Evolutionary conservation across 2,888 invertebrate genomes (phyloP).

Genomic region (Herminia tarsipennalis): DNA sequence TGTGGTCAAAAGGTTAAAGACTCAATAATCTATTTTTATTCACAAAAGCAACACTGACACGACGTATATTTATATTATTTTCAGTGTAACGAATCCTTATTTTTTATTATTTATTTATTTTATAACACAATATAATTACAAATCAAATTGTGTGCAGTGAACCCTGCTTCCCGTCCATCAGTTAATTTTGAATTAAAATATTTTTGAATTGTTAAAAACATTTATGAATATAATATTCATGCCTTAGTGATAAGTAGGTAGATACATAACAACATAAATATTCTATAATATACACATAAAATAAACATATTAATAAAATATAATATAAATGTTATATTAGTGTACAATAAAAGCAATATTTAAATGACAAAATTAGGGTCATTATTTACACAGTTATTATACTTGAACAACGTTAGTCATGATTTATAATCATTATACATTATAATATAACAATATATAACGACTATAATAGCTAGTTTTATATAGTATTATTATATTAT

Average conservation of each 20-base stretch:
- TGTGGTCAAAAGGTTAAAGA: too few relatives aligned
- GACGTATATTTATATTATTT: conserved; percentile 13
- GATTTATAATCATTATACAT: conserved; percentile 2
- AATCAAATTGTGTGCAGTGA: conserved; percentile 43
- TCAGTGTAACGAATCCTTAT: conserved; percentile 34
- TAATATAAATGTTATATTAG: background rate
- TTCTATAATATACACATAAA: too few relatives aligned
- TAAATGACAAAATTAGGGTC: background rate
- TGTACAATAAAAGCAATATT: conserved; percentile 3
- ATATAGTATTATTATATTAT: background rate
- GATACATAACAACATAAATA: too few relatives aligned
- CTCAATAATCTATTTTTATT: conserved; percentile 27
- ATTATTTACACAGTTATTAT: conserved; percentile 3
- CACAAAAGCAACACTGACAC: conserved; percentile 41
- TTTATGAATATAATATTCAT: too few relatives aligned
- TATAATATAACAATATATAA: background rate
- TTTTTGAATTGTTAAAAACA: too few relatives aligned
- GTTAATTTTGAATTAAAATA: background rate
- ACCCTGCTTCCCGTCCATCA: conserved; percentile 57
- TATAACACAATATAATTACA: conserved; percentile 8
- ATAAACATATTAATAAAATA: too few relatives aligned
- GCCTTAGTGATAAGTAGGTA: too few relatives aligned
- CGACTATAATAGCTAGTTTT: background rate
- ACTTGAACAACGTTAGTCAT: conserved; percentile 7
- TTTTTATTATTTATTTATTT: conserved; percentile 9